phyloP scores from a whole-genome alignment of 2,888 invertebrate genomes.

The Chrysolina oricalcia region DNA sequence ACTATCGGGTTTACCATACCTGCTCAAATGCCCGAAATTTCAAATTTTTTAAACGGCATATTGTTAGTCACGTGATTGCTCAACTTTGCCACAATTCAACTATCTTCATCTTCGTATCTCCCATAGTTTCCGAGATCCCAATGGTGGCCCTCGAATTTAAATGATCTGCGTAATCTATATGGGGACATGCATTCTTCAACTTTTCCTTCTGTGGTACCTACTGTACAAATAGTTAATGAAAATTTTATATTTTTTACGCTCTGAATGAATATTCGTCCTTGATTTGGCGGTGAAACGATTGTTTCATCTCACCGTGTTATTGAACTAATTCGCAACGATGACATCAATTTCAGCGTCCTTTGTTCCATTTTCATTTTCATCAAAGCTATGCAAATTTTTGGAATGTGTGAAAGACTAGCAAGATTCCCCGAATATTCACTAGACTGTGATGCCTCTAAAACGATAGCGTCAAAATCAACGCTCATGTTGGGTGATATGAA shows the following conservation, averaged over 20 bases:
- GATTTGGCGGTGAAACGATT: conserved; percentile 51
- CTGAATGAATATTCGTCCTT: conserved; percentile 59
- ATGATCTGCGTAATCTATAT: no score
- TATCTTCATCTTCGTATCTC: no score
- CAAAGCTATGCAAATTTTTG: conserved; percentile 44
- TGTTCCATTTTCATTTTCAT: conserved; percentile 56
- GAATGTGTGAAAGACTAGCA: conserved; percentile 10
- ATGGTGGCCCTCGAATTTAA: no score
- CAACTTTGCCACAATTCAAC: no score
- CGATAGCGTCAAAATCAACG: background rate
- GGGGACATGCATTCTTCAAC: no score
- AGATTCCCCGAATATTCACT: conserved; percentile 7
- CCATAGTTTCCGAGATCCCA: no score
- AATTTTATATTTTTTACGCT: conserved; percentile 55
- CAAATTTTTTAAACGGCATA: no score
- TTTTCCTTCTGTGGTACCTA: background rate
- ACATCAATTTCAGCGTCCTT: conserved; percentile 54
- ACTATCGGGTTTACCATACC: no score
- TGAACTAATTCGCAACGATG: conserved; percentile 57
- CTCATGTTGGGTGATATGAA: background rate
- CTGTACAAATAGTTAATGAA: conserved; percentile 3
- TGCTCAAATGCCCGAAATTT: no score
- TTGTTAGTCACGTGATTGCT: no score
- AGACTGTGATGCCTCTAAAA: conserved; percentile 16
- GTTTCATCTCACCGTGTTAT: conserved; percentile 49